phyloP scores from a whole-genome alignment of 2,888 invertebrate species.

The Halictus quadricinctus region DNA sequence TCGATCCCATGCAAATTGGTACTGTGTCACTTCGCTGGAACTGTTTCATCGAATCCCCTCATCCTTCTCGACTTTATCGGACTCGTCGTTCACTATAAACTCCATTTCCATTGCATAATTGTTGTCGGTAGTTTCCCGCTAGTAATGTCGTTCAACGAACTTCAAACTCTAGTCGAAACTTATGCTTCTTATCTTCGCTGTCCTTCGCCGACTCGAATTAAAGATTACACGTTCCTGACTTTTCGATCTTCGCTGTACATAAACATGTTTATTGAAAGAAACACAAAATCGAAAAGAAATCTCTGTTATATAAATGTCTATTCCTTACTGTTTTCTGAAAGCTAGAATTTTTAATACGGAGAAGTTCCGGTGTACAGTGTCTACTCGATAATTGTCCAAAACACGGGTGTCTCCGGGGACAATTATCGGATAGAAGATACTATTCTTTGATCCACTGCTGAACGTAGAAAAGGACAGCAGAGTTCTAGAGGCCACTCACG shows the following conservation, averaged over 20 bases:
- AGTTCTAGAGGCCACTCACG: no score
- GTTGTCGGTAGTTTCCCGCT: not conserved
- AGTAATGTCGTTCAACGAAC: not conserved
- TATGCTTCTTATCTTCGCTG: not conserved
- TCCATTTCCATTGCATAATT: not conserved
- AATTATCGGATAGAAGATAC: no score
- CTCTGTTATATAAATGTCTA: no score
- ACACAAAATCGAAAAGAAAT: no score
- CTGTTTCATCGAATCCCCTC: not conserved
- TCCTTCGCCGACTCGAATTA: no score
- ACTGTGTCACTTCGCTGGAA: not conserved
- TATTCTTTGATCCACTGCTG: no score
- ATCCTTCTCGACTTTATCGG: not conserved
- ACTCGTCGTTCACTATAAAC: not conserved
- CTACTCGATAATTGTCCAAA: no score
- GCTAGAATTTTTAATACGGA: no score
- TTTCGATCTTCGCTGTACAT: not conserved
- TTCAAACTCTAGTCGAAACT: not conserved
- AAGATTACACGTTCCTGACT: no score
- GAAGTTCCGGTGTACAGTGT: not conserved
- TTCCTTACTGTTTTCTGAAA: no score
- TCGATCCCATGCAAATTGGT: conserved; percentile 6
- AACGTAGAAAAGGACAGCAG: no score
- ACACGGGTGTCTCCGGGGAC: no score
- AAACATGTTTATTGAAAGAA: not conserved